Evolutionary conservation across 2,797 vertebrate species (phyloP).

Genomic region (Allenopithecus nigroviridis): DNA sequence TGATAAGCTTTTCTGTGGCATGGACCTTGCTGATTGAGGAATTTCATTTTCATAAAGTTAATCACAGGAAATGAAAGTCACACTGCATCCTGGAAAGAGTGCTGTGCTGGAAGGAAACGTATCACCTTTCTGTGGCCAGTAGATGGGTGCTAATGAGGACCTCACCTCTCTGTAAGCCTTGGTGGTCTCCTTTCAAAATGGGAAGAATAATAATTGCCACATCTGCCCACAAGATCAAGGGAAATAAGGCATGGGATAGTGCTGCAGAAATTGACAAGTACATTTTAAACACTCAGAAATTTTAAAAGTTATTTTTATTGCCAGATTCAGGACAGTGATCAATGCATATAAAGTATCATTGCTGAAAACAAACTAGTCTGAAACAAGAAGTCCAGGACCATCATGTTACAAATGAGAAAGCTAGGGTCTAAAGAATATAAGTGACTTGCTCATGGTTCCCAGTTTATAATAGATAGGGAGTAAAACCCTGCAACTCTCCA

Average conservation of each 20-base stretch:
- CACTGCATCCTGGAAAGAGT: not conserved
- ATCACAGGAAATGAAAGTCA: not conserved
- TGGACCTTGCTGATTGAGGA: not conserved
- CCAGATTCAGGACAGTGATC: not conserved
- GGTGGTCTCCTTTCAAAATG: not conserved
- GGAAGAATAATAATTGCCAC: not conserved
- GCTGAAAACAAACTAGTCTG: not conserved
- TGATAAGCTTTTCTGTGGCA: not conserved
- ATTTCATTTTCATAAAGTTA: conserved; percentile 17
- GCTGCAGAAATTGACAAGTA: not conserved
- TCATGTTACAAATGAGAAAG: conserved; percentile 8
- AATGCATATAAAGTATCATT: not conserved
- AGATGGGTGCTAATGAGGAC: not conserved
- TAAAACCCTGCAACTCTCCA: not conserved
- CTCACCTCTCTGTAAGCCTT: not conserved
- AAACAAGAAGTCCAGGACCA: not conserved
- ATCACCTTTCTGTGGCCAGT: not conserved
- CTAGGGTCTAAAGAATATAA: not conserved
- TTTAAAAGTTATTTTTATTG: not conserved
- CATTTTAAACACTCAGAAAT: not conserved
- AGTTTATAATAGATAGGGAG: not conserved
- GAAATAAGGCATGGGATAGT: not conserved
- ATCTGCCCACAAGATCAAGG: not conserved
- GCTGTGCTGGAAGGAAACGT: not conserved
- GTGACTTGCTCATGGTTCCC: not conserved